phyloP scores from a whole-genome alignment of 2,797 vertebrate species.

The Zalophus californianus region DNA sequence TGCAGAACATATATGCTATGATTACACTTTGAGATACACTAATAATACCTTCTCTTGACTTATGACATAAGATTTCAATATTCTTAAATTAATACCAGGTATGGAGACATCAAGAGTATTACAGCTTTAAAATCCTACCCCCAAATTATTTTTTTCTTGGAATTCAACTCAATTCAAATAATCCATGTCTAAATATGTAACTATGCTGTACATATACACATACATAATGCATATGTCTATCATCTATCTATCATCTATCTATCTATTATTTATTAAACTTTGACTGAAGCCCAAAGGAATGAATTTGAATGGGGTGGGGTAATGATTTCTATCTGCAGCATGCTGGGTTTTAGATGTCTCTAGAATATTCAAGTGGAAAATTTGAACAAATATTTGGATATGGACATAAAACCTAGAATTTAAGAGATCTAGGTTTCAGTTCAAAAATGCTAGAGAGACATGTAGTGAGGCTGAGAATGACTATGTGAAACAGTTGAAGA shows the following conservation, averaged over 20 bases:
- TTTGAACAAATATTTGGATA: not conserved
- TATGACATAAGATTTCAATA: slow-evolving; percentile 24
- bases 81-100: not conserved
- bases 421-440: not conserved
- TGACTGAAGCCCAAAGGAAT: not conserved
- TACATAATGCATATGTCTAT: not conserved
- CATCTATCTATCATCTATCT: not conserved
- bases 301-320: not conserved
- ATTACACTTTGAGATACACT: slow-evolving; percentile 25
- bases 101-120: not conserved
- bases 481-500: not conserved
- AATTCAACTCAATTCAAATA: slow-evolving; percentile 19
- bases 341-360: not conserved
- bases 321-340: not conserved
- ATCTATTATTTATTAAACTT: not conserved
- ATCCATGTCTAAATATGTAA: not conserved
- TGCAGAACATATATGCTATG: not conserved
- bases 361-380: not conserved
- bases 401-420: not conserved
- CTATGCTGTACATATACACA: not conserved
- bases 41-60: slow-evolving; percentile 10
- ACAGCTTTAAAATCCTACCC: not conserved
- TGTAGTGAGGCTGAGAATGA: not conserved
- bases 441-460: not conserved
- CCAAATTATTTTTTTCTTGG: not conserved